Evolutionary conservation across 1,140 invertebrate species (phyloP).

Genomic region (Drosophila bocki): DNA sequence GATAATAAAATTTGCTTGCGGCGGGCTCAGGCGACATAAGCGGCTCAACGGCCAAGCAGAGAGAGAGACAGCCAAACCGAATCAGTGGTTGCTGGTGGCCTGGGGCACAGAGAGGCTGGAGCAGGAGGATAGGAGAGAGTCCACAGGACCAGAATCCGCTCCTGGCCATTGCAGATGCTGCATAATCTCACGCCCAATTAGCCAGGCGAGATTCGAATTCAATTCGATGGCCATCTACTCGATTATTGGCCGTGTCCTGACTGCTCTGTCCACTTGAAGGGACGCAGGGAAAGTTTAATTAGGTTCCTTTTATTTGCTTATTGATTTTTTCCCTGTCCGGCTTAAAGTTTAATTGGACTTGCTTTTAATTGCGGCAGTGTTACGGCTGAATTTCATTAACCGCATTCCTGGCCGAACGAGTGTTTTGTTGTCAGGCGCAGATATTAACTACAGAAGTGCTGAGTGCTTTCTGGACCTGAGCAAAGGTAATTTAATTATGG

Average conservation of each 20-base stretch:
- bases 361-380: conserved; percentile 27
- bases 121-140: not conserved
- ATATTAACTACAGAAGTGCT: conserved; percentile 3
- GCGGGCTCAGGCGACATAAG: conserved; percentile 57
- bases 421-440: conserved; percentile 32
- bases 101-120: no score
- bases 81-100: not conserved
- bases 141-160: not conserved
- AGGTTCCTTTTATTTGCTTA: conserved; percentile 13
- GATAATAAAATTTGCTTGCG: conserved; percentile 72
- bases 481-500: conserved; percentile 15
- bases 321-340: conserved; percentile 25
- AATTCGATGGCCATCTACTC: conserved; percentile 16
- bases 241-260: conserved; percentile 21
- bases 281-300: conserved; percentile 12
- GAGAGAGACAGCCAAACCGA: not conserved
- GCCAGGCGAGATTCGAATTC: not conserved
- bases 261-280: not conserved
- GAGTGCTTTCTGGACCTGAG: not conserved
- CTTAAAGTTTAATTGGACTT: conserved; percentile 30
- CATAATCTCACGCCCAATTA: conserved; percentile 38
- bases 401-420: not conserved
- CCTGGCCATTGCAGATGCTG: conserved; percentile 11
- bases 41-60: conserved; percentile 57
- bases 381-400: conserved; percentile 4